Base-by-base conservation (phyloP, 2,797 vertebrate genomes). In the Alcedo atthis region DNA sequence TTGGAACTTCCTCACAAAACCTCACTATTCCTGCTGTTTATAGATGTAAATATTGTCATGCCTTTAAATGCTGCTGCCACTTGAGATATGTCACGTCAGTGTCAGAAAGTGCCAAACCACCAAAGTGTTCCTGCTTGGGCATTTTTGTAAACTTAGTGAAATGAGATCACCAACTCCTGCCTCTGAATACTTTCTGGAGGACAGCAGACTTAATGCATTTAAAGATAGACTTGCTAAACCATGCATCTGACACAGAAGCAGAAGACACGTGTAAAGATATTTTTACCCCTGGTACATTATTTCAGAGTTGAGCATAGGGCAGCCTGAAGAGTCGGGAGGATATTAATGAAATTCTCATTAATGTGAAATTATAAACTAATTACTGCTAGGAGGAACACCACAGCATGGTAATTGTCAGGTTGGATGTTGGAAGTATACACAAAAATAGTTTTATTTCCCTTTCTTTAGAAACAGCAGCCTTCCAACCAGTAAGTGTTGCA, bases 1-100 rank as follows among this genome's bases (percentile, higher is more conserved):
- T n/a, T 79, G 22, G 15, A 84, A 53, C 67, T 95, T 95, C 91
- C 92, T 92, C 53, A 86, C 67, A 61, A 81, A 96, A 91, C 87
- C 78, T 69, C 85, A 40, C 15, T 86, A 28, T 81, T 79, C 37
- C 58, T 81, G 59, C 42, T 87, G 25, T 84, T 85, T 63, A 28
- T 62, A 74, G 68, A 46, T 79, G 9, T 26, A 57, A 86, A 61
- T 67, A 69, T 85, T 19, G 4, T 49, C 15, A 22, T 86, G 90
- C 43, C 53, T 91, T 64, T 73, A 84, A 91, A 90, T 87, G 64
- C 32, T 59, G 57, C 59, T 79, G 69, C 26, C 22, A 67, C 59
- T 87, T 93, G 73, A 89, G 62, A 93, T 73, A 42, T 88, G 69
- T 42, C 71, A 67, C 33, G 74, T 67, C 42, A 64, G 0, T 82